Percentiles rank a stretch among this genome's conserved stretches.
Evolutionary conservation across 1,140 invertebrate species (phyloP).

Genomic region (Nixonia krombeini): DNA sequence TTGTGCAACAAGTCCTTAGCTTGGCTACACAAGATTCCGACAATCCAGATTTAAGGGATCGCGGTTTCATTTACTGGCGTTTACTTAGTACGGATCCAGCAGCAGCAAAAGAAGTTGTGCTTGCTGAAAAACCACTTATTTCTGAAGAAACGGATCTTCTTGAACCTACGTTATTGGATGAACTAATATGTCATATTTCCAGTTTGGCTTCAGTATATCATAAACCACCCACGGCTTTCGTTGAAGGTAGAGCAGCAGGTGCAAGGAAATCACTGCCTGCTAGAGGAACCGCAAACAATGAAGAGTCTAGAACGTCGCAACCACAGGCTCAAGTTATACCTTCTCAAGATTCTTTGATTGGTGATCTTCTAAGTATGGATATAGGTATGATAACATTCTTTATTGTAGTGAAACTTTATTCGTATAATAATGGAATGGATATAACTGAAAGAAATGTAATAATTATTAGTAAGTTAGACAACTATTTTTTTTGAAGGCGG

Average conservation of each 20-base stretch:
- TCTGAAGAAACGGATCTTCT: slow-evolving; percentile 99
- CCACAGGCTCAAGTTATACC: slow-evolving; percentile 74
- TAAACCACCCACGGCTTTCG: slow-evolving; percentile 98
- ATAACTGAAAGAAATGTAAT: background rate
- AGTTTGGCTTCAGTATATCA: slow-evolving; percentile 99
- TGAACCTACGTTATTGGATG: slow-evolving; percentile 97
- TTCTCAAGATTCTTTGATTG: slow-evolving; percentile 94
- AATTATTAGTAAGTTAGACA: no score
- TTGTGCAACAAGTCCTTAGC: slow-evolving; percentile 95
- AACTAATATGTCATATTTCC: slow-evolving; percentile 99
- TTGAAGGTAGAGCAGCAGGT: slow-evolving; percentile 87
- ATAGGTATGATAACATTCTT: slow-evolving; percentile 76
- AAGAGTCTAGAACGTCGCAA: slow-evolving; percentile 58
- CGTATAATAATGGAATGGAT: background rate
- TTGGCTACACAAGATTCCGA: slow-evolving; percentile 98
- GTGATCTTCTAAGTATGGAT: slow-evolving; percentile 97
- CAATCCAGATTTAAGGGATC: slow-evolving; percentile 98
- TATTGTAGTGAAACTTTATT: background rate
- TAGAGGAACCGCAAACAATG: slow-evolving; percentile 70
- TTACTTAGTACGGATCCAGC: slow-evolving; percentile 98
- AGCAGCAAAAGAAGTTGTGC: slow-evolving; percentile 98
- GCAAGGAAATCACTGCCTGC: slow-evolving; percentile 79
- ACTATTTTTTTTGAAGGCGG: slow-evolving; percentile 53
- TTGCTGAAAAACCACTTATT: slow-evolving; percentile 99
- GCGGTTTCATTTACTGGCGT: slow-evolving; percentile 99